phyloP scores from a whole-genome alignment of 92 coral and sea anemone species.

The Heliopora coerulea region DNA sequence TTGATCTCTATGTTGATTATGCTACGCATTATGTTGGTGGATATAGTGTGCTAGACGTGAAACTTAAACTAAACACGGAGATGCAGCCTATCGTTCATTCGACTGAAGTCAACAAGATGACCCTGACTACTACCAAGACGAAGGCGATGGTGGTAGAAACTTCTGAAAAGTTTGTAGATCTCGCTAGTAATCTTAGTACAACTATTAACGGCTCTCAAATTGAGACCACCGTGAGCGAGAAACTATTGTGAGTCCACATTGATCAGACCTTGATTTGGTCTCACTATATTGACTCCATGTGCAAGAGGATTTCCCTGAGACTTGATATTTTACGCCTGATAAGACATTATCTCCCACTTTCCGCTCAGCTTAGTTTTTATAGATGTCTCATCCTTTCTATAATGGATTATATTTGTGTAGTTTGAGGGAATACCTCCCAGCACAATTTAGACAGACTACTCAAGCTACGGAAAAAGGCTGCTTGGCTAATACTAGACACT shows the following conservation, averaged over 20 bases:
- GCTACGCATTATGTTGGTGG: conserved; percentile 45
- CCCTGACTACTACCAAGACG: not conserved
- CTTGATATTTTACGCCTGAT: conserved; percentile 41
- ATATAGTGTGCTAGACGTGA: not conserved
- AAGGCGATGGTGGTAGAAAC: conserved; percentile 29
- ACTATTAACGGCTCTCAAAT: conserved; percentile 26
- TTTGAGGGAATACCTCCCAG: conserved; percentile 45
- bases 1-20: conserved; percentile 47
- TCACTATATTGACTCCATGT: conserved; percentile 6
- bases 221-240: conserved; percentile 6
- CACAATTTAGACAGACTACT: conserved; percentile 32
- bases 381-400: conserved; percentile 11
- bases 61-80: conserved; percentile 28
- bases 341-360: conserved; percentile 36
- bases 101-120: conserved; percentile 31
- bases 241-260: conserved; percentile 8
- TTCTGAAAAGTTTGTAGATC: conserved; percentile 20
- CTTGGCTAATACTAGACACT: conserved; percentile 38
- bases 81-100: conserved; percentile 31
- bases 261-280: conserved; percentile 38
- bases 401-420: conserved; percentile 45
- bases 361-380: conserved; percentile 19
- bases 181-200: not conserved
- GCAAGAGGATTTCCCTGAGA: conserved; percentile 37
- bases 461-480: conserved; percentile 35